Percentiles rank a stretch among this genome's conserved stretches.
Evolutionary conservation across 2,113 vertebrate genomes (phyloP).

Genomic region (Hydrochoerus hydrochaeris): DNA sequence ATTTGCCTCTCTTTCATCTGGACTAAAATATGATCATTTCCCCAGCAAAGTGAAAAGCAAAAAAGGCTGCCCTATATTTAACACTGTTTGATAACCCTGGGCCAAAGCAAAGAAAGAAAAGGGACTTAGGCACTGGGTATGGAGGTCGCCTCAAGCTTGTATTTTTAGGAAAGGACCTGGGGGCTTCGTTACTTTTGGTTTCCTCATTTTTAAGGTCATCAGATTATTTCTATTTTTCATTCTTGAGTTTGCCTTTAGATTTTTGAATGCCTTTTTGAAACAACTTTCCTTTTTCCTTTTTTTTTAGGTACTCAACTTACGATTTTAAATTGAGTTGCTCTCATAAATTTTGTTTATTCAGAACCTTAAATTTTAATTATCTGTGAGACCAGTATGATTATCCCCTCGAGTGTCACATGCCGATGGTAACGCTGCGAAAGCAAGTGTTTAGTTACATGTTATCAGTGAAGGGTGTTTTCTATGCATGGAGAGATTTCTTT

Average conservation of each 20-base stretch:
- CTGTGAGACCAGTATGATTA: not conserved
- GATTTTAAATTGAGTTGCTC: conserved; percentile 28
- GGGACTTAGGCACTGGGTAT: not conserved
- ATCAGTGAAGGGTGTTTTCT: not conserved
- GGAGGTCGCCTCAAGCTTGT: not conserved
- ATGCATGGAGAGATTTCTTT: not conserved
- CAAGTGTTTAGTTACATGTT: not conserved
- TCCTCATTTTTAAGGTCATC: not conserved
- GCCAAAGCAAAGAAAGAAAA: not conserved
- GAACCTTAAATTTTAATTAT: not conserved
- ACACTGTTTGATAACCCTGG: conserved; percentile 19
- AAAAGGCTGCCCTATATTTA: conserved; percentile 11
- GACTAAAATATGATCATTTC: conserved; percentile 43
- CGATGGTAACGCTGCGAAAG: not conserved
- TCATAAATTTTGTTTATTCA: conserved; percentile 17
- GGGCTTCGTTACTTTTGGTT: not conserved
- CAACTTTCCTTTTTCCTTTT: not conserved
- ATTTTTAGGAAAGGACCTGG: not conserved
- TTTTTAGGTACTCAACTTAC: not conserved
- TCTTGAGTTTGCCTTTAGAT: not conserved
- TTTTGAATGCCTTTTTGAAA: conserved; percentile 50
- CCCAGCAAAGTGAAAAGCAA: conserved; percentile 13
- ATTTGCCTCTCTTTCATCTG: conserved; percentile 33
- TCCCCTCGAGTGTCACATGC: not conserved
- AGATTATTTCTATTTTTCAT: not conserved